Evolutionary conservation across 2,113 vertebrate genomes (phyloP), one percentile per base, ranked within the genome.

Genomic region (Hymenochirus boettgeri): DNA sequence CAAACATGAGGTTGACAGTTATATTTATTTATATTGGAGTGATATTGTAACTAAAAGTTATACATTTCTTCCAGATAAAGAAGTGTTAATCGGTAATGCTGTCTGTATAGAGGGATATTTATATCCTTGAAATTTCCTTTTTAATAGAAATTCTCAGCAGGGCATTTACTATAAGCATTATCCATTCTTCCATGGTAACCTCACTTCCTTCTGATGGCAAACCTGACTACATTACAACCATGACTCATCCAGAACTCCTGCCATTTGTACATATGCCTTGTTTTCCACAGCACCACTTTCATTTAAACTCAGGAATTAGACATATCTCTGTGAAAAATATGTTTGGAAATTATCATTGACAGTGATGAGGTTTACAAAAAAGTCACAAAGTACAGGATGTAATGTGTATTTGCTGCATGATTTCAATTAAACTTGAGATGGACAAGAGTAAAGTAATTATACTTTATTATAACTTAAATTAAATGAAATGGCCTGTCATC

Each of bases 231-330:
- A 74, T 59, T 10, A 52, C 11, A 61, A 11, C 45, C 61, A 69
- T 67, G 57, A 53, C 57, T 65, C 22, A 13, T 22, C 8, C 19
- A 6, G 25, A 24, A n/a, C 70, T 72, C 26, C 17, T 75, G 61
- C n/a, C 35, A 4, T 51, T 65, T 67, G 55, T 47, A 22, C 72
- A 70, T 65, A 66, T 71, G 17, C 50, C 45, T 21, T 59, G 23
- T 59, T 26, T 23, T 19, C 25, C 8, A 18, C 17, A 19, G 52
- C 52, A 55, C 9, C 18, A 31, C 52, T 55, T 55, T 55, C n/a
- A n/a, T 19, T n/a, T 55, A 7, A 4, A 55, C 5, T 55, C 26
- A 55, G 6, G 52, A 31, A 55, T 31, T 1, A n/a, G 26, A 29
- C 52, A 29, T n/a, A 29, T 55, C 26, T 22, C 19, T 48, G 46